These are phyloP conservation scores for Gymnopithys bicolor DNA, from an alignment of 2,797 vertebrate genomes.

Conservation along the genomic window DNA sequence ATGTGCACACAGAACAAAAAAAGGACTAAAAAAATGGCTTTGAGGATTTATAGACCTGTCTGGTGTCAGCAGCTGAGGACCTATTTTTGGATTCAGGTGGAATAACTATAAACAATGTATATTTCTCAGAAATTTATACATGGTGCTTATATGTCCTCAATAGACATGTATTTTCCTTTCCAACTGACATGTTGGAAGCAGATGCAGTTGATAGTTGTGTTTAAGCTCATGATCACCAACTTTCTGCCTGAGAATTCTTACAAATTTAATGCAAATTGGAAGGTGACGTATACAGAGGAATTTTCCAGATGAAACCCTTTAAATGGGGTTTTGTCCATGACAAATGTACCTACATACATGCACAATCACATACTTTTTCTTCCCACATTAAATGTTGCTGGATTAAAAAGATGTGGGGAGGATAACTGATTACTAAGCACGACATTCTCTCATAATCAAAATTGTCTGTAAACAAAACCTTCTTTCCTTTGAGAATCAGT, in stretches of 20 bases:
- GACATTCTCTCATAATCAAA: constrained; percentile 48
- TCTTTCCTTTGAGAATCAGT: constrained; percentile 65
- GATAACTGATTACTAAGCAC: constrained; percentile 39
- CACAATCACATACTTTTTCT: not conserved
- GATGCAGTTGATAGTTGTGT: not conserved
- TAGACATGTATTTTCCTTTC: not conserved
- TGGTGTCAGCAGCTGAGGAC: not conserved
- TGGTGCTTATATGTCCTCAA: not conserved
- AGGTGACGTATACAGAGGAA: not conserved
- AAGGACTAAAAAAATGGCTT: not conserved
- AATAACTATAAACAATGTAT: not conserved
- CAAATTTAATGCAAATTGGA: not conserved
- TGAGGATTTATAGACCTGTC: not conserved
- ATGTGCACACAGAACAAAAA: not conserved
- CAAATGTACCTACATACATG: not conserved
- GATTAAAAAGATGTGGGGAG: constrained; percentile 15
- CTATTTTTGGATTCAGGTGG: not conserved
- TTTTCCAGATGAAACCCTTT: not conserved
- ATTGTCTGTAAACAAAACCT: constrained; percentile 57
- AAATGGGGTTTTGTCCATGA: not conserved
- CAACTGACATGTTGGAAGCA: not conserved
- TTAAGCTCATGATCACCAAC: not conserved
- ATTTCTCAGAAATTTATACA: not conserved
- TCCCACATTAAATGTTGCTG: not conserved
- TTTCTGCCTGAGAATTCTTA: not conserved